These are phyloP conservation scores for Beroe ovata DNA, from an alignment of 37 sponge, comb jelly and placozoan species.

Conservation along the genomic window DNA sequence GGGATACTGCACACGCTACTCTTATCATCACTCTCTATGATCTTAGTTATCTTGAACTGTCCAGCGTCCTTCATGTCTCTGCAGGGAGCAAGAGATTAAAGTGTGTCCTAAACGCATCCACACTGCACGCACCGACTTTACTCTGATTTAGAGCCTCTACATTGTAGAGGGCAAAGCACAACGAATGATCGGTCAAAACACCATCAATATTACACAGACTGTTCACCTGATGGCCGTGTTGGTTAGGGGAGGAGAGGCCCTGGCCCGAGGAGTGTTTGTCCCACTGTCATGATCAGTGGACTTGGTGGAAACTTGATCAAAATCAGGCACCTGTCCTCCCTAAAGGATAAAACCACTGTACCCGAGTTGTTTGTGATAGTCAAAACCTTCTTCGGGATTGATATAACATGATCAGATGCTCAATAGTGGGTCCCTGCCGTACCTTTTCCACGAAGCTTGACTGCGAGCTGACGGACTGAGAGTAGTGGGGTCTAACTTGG, in stretches of 20 bases:
- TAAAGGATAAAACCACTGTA: too few relatives aligned
- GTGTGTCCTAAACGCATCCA: too few relatives aligned
- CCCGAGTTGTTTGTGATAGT: too few relatives aligned
- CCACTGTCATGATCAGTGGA: slow-evolving; percentile 56
- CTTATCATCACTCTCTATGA: slow-evolving; percentile 50
- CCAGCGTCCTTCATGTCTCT: slow-evolving; percentile 18
- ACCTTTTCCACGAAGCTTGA: neutral
- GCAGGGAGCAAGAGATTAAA: too few relatives aligned
- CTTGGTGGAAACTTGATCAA: slow-evolving; percentile 21
- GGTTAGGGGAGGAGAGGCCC: slow-evolving; percentile 32
- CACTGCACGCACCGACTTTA: too few relatives aligned
- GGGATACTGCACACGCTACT: slow-evolving; percentile 41
- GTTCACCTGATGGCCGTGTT: neutral
- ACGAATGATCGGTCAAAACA: too few relatives aligned
- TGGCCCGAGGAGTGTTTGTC: slow-evolving; percentile 56
- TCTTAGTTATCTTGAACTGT: slow-evolving; percentile 59
- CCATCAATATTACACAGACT: too few relatives aligned
- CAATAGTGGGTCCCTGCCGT: too few relatives aligned
- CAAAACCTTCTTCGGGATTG: too few relatives aligned
- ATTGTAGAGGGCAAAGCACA: too few relatives aligned
- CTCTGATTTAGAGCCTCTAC: too few relatives aligned
- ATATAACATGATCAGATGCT: too few relatives aligned
- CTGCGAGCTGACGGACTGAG: neutral
- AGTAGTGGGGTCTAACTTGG: neutral
- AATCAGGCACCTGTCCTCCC: neutral